Percentiles rank a stretch among this genome's conserved stretches.
phyloP scores from a whole-genome alignment of 2,113 vertebrate species.

The Tragulus kanchil region DNA sequence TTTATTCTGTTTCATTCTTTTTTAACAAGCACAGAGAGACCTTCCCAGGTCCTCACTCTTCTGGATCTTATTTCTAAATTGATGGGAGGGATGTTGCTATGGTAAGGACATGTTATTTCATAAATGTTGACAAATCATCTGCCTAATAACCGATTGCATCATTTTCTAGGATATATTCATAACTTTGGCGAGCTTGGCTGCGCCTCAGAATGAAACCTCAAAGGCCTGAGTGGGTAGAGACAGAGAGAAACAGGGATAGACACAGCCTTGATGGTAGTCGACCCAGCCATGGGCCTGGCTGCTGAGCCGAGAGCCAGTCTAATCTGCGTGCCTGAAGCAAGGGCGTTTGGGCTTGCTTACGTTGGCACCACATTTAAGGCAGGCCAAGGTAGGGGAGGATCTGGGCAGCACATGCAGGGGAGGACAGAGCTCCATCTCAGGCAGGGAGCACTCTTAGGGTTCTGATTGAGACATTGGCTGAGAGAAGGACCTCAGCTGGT shows the following conservation, averaged over 20 bases:
- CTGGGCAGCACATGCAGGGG: fast-evolving
- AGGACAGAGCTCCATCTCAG: fast-evolving
- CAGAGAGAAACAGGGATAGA: not conserved
- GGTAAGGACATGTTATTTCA: not conserved
- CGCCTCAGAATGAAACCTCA: not conserved
- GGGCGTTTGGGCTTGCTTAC: not conserved
- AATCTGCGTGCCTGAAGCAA: fast-evolving
- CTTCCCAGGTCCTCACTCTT: not conserved
- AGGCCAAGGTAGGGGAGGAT: too few species aligned
- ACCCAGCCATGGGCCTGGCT: not conserved
- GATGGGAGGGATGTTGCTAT: not conserved
- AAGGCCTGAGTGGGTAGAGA: not conserved
- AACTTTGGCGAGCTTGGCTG: not conserved
- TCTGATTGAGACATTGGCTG: not conserved
- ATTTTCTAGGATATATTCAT: not conserved
- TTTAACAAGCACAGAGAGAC: not conserved
- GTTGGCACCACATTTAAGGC: not conserved
- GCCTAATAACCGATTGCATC: not conserved
- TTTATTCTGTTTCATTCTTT: not conserved
- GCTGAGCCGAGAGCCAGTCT: fast-evolving
- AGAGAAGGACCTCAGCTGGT: not conserved
- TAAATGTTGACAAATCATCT: not conserved
- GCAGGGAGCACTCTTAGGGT: too few species aligned
- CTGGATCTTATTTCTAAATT: not conserved
- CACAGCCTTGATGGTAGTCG: fast-evolving